Percentiles rank a stretch among this genome's conserved stretches.
Conservation (phyloP, 2,888 invertebrate species). For the Zaprionus bogoriensis region DNA sequence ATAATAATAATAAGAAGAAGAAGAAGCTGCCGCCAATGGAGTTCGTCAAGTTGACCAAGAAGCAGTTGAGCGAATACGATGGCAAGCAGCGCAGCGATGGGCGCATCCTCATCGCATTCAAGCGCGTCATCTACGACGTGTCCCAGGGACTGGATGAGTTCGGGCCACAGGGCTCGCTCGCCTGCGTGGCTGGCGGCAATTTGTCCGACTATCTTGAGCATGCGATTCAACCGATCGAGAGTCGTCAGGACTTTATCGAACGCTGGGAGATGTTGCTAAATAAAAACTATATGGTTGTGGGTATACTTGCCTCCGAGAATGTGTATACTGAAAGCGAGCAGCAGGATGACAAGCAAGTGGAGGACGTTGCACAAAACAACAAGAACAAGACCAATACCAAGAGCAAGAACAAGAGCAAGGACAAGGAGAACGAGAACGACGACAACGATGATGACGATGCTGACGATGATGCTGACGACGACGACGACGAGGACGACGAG, state of each 20-base stretch:
- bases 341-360: too few relatives aligned
- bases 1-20: too few relatives aligned
- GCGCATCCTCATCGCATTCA: conserved; percentile 49
- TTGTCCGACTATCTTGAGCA: conserved; percentile 37
- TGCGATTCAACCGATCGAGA: not conserved
- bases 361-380: too few relatives aligned
- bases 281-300: not conserved
- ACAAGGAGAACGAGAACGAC: too few relatives aligned
- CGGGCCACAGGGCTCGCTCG: conserved; percentile 11
- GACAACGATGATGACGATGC: too few relatives aligned
- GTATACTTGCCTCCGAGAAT: not conserved
- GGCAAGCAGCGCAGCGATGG: conserved; percentile 50
- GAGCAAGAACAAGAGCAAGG: too few relatives aligned
- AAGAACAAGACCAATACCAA: too few relatives aligned
- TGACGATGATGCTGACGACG: too few relatives aligned
- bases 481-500: too few relatives aligned
- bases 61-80: conserved; percentile 34
- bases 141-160: conserved; percentile 30
- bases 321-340: not conserved
- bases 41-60: conserved; percentile 18
- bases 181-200: conserved; percentile 41
- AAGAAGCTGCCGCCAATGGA: too few relatives aligned
- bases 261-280: conserved; percentile 1
- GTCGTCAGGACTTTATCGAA: not conserved
- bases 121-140: conserved; percentile 48